Percentiles rank a stretch among this genome's conserved stretches.
Evolutionary conservation across 1,140 invertebrate genomes (phyloP).

Genomic region (Polypedilum vanderplanki): DNA sequence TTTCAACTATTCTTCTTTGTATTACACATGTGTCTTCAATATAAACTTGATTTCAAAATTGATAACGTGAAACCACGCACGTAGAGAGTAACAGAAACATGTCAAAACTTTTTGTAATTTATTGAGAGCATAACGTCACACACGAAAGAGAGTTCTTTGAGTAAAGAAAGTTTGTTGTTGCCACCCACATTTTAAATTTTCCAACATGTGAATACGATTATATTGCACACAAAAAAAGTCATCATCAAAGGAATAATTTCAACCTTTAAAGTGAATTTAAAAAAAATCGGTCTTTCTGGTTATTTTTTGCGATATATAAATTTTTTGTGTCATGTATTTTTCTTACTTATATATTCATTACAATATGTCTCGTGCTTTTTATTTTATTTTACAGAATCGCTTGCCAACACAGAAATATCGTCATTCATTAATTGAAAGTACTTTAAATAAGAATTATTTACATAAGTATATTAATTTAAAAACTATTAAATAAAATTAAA

Average conservation of each 20-base stretch:
- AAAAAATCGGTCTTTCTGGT: no score
- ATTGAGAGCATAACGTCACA: slow-evolving; percentile 3
- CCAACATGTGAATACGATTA: no score
- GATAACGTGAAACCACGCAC: neutral
- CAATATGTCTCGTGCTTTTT: neutral
- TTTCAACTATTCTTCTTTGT: neutral
- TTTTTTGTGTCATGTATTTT: neutral
- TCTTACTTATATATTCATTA: neutral
- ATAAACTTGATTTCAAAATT: neutral
- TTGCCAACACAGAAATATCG: no score
- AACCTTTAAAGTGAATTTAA: no score
- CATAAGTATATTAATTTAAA: no score
- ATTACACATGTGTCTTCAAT: neutral
- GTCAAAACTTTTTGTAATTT: neutral
- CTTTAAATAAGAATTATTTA: no score
- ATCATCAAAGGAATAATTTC: no score
- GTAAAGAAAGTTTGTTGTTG: neutral
- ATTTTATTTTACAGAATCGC: neutral
- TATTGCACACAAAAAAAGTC: no score
- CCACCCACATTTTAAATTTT: neutral
- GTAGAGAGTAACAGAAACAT: neutral
- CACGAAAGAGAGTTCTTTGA: neutral
- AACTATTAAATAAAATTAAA: no score
- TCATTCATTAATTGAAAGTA: no score
- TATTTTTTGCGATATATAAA: no score